Evolutionary conservation across 2,797 vertebrate genomes (phyloP).

Genomic region (Parauchenoglanis punctatus): DNA sequence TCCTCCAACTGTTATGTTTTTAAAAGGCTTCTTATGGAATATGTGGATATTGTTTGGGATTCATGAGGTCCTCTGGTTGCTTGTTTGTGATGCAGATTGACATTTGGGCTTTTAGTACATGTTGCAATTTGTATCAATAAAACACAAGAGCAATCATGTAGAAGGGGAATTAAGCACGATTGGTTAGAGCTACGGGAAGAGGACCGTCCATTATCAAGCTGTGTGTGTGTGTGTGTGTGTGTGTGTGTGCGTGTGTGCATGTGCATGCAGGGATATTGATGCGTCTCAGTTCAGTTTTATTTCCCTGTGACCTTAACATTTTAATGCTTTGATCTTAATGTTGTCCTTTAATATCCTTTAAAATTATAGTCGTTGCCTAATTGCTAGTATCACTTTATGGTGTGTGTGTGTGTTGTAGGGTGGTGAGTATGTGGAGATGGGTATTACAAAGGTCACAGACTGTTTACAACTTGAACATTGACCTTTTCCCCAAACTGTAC

Average conservation of each 20-base stretch:
- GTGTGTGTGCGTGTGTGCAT: neutral
- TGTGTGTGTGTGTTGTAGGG: neutral
- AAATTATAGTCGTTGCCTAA: neutral
- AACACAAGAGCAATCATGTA: conserved; percentile 18
- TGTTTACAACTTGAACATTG: conserved; percentile 20
- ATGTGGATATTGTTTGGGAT: neutral
- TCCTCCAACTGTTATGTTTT: neutral
- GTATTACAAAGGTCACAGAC: conserved; percentile 21
- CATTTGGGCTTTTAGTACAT: conserved; percentile 13
- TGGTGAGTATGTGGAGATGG: neutral
- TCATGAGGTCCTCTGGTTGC: neutral
- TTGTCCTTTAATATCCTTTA: neutral
- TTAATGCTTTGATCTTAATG: neutral
- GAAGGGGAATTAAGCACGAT: conserved; percentile 16
- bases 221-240: conserved; percentile 16
- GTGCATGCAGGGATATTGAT: neutral
- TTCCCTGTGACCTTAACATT: neutral
- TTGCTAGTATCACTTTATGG: neutral
- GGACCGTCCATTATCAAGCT: neutral
- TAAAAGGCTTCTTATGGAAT: neutral
- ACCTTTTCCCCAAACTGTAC: neutral
- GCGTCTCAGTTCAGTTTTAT: neutral
- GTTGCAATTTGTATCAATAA: conserved; percentile 16
- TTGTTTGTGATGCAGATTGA: neutral
- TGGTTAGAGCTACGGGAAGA: conserved; percentile 19